A percentile compares a stretch with the other conserved stretches of the same genome.
Evolutionary conservation across 1,140 invertebrate species (phyloP).

Genomic region (Thaumatotibia leucotreta): DNA sequence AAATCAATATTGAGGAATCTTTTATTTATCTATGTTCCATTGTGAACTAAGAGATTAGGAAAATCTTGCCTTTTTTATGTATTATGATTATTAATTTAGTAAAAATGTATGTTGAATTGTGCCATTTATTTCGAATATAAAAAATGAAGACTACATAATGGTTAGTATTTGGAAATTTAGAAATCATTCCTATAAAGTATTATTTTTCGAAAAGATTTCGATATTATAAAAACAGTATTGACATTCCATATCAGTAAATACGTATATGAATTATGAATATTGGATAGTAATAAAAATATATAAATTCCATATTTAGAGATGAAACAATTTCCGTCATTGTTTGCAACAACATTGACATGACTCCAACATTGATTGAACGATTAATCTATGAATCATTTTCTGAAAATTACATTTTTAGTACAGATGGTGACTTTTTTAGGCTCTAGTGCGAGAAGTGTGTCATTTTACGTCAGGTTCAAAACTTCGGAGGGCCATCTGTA

Average conservation of each 20-base stretch:
- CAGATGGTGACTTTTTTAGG: too few relatives aligned
- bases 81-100: not conserved
- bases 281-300: not conserved
- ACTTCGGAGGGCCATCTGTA: too few relatives aligned
- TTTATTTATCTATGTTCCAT: too few relatives aligned
- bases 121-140: not conserved
- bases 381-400: too few relatives aligned
- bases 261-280: not conserved
- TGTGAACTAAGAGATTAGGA: too few relatives aligned
- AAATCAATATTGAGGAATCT: too few relatives aligned
- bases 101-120: not conserved
- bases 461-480: too few relatives aligned
- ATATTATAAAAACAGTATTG: not conserved
- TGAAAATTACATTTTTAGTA: too few relatives aligned
- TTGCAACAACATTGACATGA: too few relatives aligned
- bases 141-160: not conserved
- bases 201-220: not conserved
- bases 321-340: too few relatives aligned
- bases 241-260: not conserved
- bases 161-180: not conserved
- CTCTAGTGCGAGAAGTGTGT: too few relatives aligned
- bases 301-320: not conserved
- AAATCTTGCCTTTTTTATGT: not conserved
- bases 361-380: too few relatives aligned
- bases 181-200: not conserved